phyloP scores from a whole-genome alignment of 2,888 invertebrate species.

The Tipula confusa region DNA sequence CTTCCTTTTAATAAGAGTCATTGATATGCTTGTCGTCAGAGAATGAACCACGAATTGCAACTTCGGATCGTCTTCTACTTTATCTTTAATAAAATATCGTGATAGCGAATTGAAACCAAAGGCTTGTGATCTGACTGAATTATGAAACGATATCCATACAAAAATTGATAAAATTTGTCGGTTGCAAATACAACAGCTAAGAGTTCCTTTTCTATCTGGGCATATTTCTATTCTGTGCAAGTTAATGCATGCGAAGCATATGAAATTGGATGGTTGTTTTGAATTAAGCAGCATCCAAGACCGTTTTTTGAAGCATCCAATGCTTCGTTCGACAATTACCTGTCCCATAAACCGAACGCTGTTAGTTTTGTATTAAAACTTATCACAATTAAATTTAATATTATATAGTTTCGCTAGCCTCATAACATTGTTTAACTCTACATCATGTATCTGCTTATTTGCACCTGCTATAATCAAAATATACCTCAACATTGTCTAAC shows the following conservation, averaged over 20 bases:
- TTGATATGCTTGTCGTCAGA: background rate
- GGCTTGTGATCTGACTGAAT: slow-evolving; percentile 38
- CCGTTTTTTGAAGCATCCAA: background rate
- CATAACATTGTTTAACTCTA: background rate
- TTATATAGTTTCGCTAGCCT: background rate
- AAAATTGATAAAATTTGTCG: slow-evolving; percentile 37
- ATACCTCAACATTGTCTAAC: slow-evolving; percentile 37
- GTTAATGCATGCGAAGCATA: slow-evolving; percentile 38
- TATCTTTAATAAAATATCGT: slow-evolving; percentile 31
- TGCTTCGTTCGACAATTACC: background rate
- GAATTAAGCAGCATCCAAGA: background rate
- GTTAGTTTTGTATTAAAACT: background rate
- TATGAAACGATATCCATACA: slow-evolving; percentile 36
- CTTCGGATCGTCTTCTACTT: background rate
- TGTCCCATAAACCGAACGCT: background rate
- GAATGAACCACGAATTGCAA: background rate
- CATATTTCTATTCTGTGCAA: slow-evolving; percentile 38
- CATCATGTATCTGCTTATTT: slow-evolving; percentile 35
- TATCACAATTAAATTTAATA: background rate
- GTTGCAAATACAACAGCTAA: slow-evolving; percentile 35
- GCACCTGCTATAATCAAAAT: slow-evolving; percentile 37
- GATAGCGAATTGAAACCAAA: slow-evolving; percentile 27
- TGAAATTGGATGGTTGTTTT: slow-evolving; percentile 28
- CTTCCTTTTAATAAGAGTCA: background rate
- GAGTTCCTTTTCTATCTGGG: slow-evolving; percentile 36